A percentile compares a stretch with the other conserved stretches of the same genome.
phyloP scores from a whole-genome alignment of 2,888 invertebrate species.

The Trichogramma dendrolimi region DNA sequence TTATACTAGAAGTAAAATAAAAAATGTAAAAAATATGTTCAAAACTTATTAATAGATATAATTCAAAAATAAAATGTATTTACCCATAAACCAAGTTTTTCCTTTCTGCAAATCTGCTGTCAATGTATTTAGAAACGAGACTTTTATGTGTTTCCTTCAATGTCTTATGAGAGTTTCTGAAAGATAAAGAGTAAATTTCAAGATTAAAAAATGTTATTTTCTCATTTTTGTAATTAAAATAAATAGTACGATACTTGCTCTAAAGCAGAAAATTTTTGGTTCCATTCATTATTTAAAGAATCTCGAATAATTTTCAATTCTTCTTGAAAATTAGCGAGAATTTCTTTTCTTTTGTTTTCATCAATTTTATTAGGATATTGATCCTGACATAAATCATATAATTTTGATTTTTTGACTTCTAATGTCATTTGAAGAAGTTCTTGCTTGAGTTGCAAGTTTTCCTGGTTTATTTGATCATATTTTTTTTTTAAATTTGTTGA shows the following conservation, averaged over 20 bases:
- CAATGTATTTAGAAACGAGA: constrained; percentile 14
- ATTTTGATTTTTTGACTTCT: constrained; percentile 7
- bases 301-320: constrained; percentile 17
- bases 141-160: constrained; percentile 12
- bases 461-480: constrained; percentile 14
- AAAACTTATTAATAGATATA: constrained; percentile 3
- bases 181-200: background rate
- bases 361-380: background rate
- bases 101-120: constrained; percentile 14
- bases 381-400: background rate
- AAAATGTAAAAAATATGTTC: background rate
- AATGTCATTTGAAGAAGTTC: constrained; percentile 4
- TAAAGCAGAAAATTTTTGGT: constrained; percentile 11
- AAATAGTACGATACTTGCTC: constrained; percentile 14
- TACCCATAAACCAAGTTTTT: constrained; percentile 19
- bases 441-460: constrained; percentile 18
- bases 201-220: background rate
- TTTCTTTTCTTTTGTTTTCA: constrained; percentile 1
- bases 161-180: constrained; percentile 15
- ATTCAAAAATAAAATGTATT: constrained; percentile 1
- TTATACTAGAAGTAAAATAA: constrained; percentile 12
- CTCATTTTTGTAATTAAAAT: background rate
- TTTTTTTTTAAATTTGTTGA: background rate
- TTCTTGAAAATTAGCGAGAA: constrained; percentile 1
- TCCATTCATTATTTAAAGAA: constrained; percentile 10